A percentile compares a stretch with the other conserved stretches of the same genome.
Evolutionary conservation across 2,113 vertebrate genomes (phyloP).

Genomic region (Myocastor coypus): DNA sequence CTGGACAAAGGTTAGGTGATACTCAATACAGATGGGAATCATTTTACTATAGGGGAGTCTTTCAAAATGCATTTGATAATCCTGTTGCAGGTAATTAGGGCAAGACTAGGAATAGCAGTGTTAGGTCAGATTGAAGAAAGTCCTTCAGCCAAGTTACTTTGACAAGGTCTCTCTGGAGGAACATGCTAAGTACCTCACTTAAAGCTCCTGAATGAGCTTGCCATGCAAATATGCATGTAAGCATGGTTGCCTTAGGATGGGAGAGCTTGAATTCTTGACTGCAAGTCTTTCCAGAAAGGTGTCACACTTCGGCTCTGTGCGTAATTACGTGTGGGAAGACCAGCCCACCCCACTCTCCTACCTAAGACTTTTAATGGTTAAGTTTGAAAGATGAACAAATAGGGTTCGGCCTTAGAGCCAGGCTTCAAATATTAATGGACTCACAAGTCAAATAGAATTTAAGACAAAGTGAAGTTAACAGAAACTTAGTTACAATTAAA

Average conservation of each 20-base stretch:
- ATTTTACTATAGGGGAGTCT: not conserved
- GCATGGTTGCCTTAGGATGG: not conserved
- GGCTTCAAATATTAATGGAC: not conserved
- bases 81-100: not conserved
- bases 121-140: not conserved
- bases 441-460: not conserved
- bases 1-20: not conserved
- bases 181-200: not conserved
- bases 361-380: not conserved
- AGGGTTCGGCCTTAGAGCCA: not conserved
- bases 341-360: not conserved
- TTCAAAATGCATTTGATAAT: not conserved
- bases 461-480: not conserved
- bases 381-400: not conserved
- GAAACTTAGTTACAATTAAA: not conserved
- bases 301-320: not conserved
- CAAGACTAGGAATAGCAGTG: not conserved
- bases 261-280: not conserved
- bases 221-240: not conserved
- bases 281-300: not conserved
- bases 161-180: not conserved
- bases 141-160: not conserved
- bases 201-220: not conserved
- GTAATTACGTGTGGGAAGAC: not conserved
- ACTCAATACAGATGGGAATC: not conserved